A percentile compares a stretch with the other conserved stretches of the same genome.
Evolutionary conservation across 2,113 vertebrate genomes (phyloP).

Genomic region (Brachionichthys hirsutus): DNA sequence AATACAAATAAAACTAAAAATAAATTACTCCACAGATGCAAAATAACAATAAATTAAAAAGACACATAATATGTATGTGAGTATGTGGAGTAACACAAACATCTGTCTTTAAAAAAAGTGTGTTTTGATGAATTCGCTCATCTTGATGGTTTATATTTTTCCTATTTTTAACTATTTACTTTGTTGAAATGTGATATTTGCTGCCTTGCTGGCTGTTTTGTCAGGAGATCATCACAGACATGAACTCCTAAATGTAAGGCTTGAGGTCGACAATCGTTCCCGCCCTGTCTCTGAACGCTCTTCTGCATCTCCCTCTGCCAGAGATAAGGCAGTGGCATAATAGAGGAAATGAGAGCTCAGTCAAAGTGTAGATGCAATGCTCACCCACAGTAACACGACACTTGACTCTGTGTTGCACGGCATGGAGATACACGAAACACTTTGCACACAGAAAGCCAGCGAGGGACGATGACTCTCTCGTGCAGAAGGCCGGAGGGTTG

Average conservation of each 20-base stretch:
- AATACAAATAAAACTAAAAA: too few species aligned
- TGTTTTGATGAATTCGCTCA: too few species aligned
- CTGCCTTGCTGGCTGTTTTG: too few species aligned
- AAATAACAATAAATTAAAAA: too few species aligned
- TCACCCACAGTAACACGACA: constrained; percentile 46
- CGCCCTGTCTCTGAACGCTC: constrained; percentile 8
- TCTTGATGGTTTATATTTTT: too few species aligned
- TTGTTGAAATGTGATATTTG: too few species aligned
- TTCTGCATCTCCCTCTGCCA: constrained; percentile 6
- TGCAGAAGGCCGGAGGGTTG: constrained; percentile 29
- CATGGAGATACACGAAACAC: constrained; percentile 41
- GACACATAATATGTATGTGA: too few species aligned
- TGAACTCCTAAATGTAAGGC: constrained; percentile 2
- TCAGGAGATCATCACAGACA: background rate
- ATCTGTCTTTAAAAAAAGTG: too few species aligned
- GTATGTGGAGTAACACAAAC: too few species aligned
- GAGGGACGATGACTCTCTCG: constrained; percentile 32
- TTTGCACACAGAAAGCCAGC: constrained; percentile 21
- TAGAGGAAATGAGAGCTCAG: constrained; percentile 53
- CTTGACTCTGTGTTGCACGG: constrained; percentile 21
- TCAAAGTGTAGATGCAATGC: constrained; percentile 34
- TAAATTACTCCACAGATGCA: too few species aligned
- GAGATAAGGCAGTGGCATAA: constrained; percentile 42
- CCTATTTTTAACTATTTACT: too few species aligned
- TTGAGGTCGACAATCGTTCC: background rate